Base-by-base conservation (phyloP, 35 echinoderm and acorn worm species). In the Amphiura filiformis region DNA sequence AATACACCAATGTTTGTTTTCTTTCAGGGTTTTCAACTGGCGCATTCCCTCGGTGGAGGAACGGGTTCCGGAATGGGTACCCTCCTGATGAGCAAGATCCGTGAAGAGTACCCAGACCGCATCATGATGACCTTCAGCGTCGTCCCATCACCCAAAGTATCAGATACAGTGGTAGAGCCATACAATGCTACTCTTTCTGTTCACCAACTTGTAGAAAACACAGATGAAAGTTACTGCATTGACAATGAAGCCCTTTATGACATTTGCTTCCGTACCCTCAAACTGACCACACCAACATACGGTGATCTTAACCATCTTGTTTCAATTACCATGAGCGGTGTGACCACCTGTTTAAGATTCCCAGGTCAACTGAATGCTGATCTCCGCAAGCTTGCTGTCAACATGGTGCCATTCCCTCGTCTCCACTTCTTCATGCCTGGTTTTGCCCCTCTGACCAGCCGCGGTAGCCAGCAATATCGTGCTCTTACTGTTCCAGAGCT, bases 171-270 rank as follows among this genome's bases (percentile, higher is more conserved):
- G 49, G 94, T 97, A 37, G 94, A 97, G 52, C 94, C 94, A 34
- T 97, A 97, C 95, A 93, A 97, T 82, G 95, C 95, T 23, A 97
- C 95, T 32, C 89, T 97, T 32, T 97, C 95, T 49, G 92, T 97
- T 39, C 95, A 97, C 77, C 95, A 96, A 76, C 91, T 96, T 15
- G 94, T 96, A 39, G 94, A 97, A 79, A 97, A 97, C 78, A 97
- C 94, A 86, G 95, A 97, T 86, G 95, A 97, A 34, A 82, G 85
- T 1, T 92, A 44, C 78, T 92, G 90, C 37, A 92, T 92, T 34
- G 93, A 95, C 89, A 95, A 95, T 77, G 93, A 95, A 91, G 93
- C 93, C 75, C 86, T 95, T 0, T 95, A 95, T 79, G 93, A 95
- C 77, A 95, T 95, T 81, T 95, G 93, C 76, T 95, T 95, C 93